Base-by-base conservation (phyloP, 2,113 vertebrate species). In the Otocyon megalotis region DNA sequence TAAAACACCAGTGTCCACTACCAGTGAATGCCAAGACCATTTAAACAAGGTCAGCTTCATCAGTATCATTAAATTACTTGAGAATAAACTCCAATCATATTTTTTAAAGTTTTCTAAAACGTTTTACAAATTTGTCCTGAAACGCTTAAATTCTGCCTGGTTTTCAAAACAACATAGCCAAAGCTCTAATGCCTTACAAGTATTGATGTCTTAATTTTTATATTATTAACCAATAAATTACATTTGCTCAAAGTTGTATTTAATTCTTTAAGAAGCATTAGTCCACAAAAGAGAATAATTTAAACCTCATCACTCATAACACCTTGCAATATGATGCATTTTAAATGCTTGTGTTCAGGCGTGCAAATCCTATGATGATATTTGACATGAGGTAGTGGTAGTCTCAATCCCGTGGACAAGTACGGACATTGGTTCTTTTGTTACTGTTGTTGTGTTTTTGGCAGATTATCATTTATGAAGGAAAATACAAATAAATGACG, bases 381-480 rank as follows among this genome's bases (percentile, higher is more conserved):
- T 32, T 28, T 67, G 30, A 88, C 14, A 84, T 62, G 1, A 16
- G 17, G 30, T 11, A 5, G 28, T 24, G 11, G 17, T 26, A 7
- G 32, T 32, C 26, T 43, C 15, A 1, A 71, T 24, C n/a, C 54
- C 35, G 16, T 8, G 26, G 43, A 50, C 13, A 48, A 74, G 86
- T 67, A 22, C 3, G 35, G 89, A 65, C n/a, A 35, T 30, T 26
- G 20, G 14, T 85, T 2, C 67, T 60, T 83, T 54, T 56, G 37
- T 37, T 89, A 48, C 32, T 71, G 5, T 22, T 69, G 20, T 32
- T 48, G 58, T 62, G 7, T 30, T 35, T 80, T 24, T 43, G 43
- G 35, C 22, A 89, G 14, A 93, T 83, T 81, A 77, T 32, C 35
- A 88, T 88, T 93, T 84, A 30, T 93, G 81, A 96, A 62, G 92